Base-by-base conservation (phyloP, 2,797 vertebrate species). In the Onychomys arenicola region DNA sequence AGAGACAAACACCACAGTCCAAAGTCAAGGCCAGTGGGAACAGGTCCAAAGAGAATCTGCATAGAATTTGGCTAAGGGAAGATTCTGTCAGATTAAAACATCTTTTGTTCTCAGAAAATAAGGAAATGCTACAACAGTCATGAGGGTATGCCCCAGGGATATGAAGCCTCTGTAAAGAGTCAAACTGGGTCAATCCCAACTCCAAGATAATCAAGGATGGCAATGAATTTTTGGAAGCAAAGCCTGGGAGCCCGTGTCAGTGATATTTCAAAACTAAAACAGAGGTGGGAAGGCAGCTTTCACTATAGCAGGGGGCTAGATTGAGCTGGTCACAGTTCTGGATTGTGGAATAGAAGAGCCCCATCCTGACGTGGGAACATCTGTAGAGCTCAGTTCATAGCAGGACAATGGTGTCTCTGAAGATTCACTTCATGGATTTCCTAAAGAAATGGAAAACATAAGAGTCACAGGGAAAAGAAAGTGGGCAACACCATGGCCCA, bases 271-370 rank as follows among this genome's bases (percentile, higher is more conserved):
- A 77, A 27, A 16, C 37, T n/a, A 34, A 77, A 65, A 13, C 43
- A 25, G n/a, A 89, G 37, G 21, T n/a, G 4, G 7, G 55, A 16
- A 46, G 23, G 34, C 1, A 32, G 27, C 2, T 37, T 71, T 5
- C 21, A 1, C 37, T 46, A 0, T 4, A 0, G 14, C 4, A 21
- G 57, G 32, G 19, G 29, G 49, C n/a, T 49, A 2, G 2, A 3
- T 8, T 2, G 2, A 11, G 85, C 13, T 0, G 12, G 9, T 29
- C 2, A 49, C 21, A 10, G 55, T 0, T 11, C n/a, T 27, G 32
- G 71, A 12, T 10, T 2, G 55, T 61, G 32, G 17, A 21, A 0
- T 0, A 29, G 29, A 7, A 46, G 63, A 14, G 3, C 9, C n/a
- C 10, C 14, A 0, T 21, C 14, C 2, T 7, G 27, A 5, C 17